These are phyloP conservation scores for Cataglyphis albicans DNA, from an alignment of 2,888 invertebrate genomes.

Conservation along the genomic window DNA sequence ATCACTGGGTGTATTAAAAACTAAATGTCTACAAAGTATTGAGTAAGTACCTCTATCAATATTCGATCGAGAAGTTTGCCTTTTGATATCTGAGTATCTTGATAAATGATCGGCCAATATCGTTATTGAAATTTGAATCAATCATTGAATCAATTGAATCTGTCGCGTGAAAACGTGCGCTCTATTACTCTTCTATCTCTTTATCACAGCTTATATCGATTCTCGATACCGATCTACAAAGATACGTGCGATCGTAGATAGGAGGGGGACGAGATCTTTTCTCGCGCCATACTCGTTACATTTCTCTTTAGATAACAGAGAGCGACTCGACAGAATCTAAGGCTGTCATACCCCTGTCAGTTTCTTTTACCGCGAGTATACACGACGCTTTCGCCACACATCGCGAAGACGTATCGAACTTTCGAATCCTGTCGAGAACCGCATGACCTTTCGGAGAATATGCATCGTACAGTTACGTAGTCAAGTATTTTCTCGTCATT, in stretches of 20 bases:
- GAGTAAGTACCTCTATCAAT: slow-evolving; percentile 2
- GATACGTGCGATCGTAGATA: background rate
- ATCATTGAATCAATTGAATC: background rate
- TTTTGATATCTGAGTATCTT: slow-evolving; percentile 37
- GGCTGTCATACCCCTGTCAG: background rate
- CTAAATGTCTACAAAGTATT: background rate
- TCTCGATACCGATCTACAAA: slow-evolving; percentile 5
- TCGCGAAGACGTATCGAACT: slow-evolving; percentile 1
- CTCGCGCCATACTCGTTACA: slow-evolving; percentile 1
- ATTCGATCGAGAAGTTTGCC: slow-evolving; percentile 30
- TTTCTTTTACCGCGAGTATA: slow-evolving; percentile 34
- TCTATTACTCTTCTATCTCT: background rate
- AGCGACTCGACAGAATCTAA: slow-evolving; percentile 20
- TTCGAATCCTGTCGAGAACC: background rate
- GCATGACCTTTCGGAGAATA: slow-evolving; percentile 9
- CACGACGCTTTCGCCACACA: slow-evolving; percentile 13
- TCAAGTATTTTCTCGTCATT: background rate
- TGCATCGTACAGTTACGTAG: background rate
- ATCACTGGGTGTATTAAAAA: background rate
- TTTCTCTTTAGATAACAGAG: slow-evolving; percentile 10
- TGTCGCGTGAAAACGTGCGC: slow-evolving; percentile 6
- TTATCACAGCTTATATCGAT: slow-evolving; percentile 1
- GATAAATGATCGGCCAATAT: slow-evolving; percentile 43
- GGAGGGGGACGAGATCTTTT: background rate
- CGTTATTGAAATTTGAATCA: slow-evolving; percentile 26